Conservation (phyloP, 1,140 invertebrate genomes). For the Ostrea denselamellosa region DNA sequence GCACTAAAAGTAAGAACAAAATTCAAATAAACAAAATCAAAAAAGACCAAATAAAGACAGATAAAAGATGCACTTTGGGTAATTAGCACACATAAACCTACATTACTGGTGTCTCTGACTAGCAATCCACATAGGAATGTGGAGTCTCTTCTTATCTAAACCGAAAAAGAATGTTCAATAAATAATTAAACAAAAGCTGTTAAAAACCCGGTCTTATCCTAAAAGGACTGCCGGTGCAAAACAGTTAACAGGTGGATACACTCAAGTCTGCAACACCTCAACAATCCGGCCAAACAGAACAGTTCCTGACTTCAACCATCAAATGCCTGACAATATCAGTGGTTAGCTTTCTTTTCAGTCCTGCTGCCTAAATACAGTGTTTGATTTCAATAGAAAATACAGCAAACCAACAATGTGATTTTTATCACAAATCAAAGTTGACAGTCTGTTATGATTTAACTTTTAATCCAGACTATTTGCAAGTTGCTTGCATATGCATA, state of each 20-base stretch:
- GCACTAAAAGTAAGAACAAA: no score
- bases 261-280: constrained; percentile 3
- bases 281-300: background rate
- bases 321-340: background rate
- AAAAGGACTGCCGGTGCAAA: constrained; percentile 7
- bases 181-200: constrained; percentile 17
- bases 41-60: background rate
- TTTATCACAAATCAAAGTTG: background rate
- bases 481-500: background rate
- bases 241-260: background rate
- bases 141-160: background rate
- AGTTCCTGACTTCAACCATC: background rate
- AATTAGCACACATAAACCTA: constrained; percentile 16
- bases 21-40: background rate
- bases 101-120: background rate
- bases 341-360: background rate
- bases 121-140: background rate
- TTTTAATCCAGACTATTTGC: background rate
- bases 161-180: constrained; percentile 28
- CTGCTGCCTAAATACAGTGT: background rate
- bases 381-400: constrained; percentile 12
- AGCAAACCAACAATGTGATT: constrained; percentile 8
- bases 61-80: background rate
- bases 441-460: background rate
- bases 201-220: background rate